These are phyloP conservation scores for Drosophila truncata DNA, from an alignment of 1,140 invertebrate species.

Conservation along the genomic window DNA sequence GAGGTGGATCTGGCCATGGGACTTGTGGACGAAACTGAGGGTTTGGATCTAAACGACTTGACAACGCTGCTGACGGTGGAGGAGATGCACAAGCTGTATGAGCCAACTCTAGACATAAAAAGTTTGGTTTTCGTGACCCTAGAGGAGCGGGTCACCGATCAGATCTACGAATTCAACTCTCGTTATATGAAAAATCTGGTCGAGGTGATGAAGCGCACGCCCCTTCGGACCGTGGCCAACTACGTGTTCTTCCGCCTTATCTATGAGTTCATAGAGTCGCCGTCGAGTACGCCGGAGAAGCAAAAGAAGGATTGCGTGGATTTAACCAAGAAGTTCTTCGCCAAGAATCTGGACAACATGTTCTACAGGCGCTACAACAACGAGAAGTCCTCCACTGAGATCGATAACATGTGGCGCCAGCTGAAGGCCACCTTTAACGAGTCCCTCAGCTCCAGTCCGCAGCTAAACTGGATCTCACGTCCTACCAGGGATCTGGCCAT, in stretches of 20 bases:
- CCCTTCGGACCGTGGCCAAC: slow-evolving; percentile 60
- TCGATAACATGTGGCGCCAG: slow-evolving; percentile 68
- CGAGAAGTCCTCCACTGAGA: slow-evolving; percentile 50
- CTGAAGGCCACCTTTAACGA: slow-evolving; percentile 60
- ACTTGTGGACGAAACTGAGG: slow-evolving; percentile 43
- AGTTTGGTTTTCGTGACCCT: slow-evolving; percentile 46
- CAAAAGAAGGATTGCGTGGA: slow-evolving; percentile 41
- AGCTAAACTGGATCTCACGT: slow-evolving; percentile 45
- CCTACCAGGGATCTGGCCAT: slow-evolving; percentile 57
- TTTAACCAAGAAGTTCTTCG: slow-evolving; percentile 56
- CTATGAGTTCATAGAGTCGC: slow-evolving; percentile 39
- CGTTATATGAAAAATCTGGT: slow-evolving; percentile 62
- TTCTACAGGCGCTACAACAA: slow-evolving; percentile 61
- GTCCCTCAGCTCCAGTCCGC: slow-evolving; percentile 33
- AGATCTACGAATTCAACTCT: slow-evolving; percentile 57
- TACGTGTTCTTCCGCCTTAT: slow-evolving; percentile 67
- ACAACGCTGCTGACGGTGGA: slow-evolving; percentile 40
- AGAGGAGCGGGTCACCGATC: slow-evolving; percentile 28
- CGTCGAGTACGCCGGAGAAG: slow-evolving; percentile 3
- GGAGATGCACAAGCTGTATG: slow-evolving; percentile 54
- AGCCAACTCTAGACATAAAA: slow-evolving; percentile 39
- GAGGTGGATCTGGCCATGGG: slow-evolving; percentile 67
- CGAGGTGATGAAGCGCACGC: slow-evolving; percentile 42
- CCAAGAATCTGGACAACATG: slow-evolving; percentile 77
- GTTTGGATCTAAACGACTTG: slow-evolving; percentile 25